phyloP scores from a whole-genome alignment of 2,797 vertebrate genomes.

The Sciaenops ocellatus region DNA sequence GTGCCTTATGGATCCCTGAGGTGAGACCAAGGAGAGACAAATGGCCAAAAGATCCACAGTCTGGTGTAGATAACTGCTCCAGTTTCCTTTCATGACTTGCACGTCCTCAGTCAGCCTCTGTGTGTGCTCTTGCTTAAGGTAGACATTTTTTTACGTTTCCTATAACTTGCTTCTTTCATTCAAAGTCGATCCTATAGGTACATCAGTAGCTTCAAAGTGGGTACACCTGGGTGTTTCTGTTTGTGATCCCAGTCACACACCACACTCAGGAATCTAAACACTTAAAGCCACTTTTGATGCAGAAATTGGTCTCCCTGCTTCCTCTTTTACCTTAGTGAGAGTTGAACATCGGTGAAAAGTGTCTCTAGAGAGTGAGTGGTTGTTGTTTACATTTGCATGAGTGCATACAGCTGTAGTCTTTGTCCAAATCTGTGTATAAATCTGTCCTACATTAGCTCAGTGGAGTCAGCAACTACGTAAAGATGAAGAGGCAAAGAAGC shows the following conservation, averaged over 20 bases:
- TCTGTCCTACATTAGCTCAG: background rate
- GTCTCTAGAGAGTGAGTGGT: background rate
- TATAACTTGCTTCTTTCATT: background rate
- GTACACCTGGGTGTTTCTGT: background rate
- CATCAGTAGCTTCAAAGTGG: background rate
- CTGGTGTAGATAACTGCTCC: background rate
- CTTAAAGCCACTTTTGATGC: background rate
- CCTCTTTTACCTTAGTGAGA: background rate
- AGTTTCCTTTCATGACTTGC: background rate
- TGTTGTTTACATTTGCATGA: background rate
- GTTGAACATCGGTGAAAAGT: background rate
- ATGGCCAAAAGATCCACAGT: background rate
- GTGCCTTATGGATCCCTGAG: slow-evolving; percentile 99
- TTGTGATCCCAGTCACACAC: background rate
- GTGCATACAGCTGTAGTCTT: background rate
- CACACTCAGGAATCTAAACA: background rate
- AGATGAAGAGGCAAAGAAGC: background rate
- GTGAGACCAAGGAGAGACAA: slow-evolving; percentile 74
- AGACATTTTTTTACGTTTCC: background rate
- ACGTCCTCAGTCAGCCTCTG: background rate
- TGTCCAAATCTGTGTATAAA: background rate
- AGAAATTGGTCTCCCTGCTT: background rate
- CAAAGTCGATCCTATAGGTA: background rate
- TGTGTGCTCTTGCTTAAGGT: background rate
- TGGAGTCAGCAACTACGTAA: background rate